phyloP scores from a whole-genome alignment of 2,113 vertebrate genomes.

The Erinaceus europaeus region DNA sequence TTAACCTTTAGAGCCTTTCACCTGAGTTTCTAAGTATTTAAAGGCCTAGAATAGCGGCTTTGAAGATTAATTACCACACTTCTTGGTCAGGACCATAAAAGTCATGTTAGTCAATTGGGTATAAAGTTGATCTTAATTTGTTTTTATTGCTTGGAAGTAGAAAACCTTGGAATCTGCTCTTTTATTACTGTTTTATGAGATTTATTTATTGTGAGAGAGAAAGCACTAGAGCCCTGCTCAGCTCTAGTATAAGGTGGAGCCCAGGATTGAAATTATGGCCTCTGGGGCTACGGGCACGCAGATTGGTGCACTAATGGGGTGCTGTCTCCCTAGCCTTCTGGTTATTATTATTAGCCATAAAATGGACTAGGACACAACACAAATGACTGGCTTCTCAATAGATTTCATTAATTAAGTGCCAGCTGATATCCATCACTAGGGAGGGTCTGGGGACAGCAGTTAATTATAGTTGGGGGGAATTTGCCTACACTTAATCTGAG shows the following conservation, averaged over 20 bases:
- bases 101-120: background rate
- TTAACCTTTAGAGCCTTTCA: conserved; percentile 17
- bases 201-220: no score
- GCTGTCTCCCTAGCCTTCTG: no score
- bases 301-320: no score
- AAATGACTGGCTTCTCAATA: background rate
- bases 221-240: no score
- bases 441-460: background rate
- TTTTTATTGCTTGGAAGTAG: background rate
- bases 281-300: no score
- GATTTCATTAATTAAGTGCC: background rate
- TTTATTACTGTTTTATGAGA: no score
- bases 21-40: background rate
- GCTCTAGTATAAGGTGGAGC: no score
- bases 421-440: background rate
- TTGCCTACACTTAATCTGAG: background rate
- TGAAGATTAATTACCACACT: conserved; percentile 26
- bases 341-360: background rate
- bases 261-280: no score
- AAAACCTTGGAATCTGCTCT: background rate
- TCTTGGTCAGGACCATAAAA: background rate
- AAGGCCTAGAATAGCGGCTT: background rate
- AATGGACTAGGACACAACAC: background rate
- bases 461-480: background rate
- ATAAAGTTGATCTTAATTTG: background rate